phyloP scores from a whole-genome alignment of 1,140 invertebrate species.

The Anadara kagoshimensis region DNA sequence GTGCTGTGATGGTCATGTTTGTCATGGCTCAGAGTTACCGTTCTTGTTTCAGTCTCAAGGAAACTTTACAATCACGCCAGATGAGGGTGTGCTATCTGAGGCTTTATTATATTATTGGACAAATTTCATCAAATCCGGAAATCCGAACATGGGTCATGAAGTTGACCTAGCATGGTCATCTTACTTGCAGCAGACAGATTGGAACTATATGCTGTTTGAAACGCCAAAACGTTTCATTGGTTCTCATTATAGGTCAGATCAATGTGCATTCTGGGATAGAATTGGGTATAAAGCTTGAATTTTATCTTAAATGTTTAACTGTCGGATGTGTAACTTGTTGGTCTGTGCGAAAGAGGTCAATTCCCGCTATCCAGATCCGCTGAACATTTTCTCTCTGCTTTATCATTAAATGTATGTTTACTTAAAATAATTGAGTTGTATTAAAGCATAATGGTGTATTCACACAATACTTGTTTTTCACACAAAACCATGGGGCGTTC shows the following conservation, averaged over 20 bases:
- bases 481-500: no score
- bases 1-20: conserved; percentile 58
- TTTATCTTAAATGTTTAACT: background rate
- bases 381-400: no score
- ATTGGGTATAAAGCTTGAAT: conserved; percentile 43
- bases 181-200: conserved; percentile 32
- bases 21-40: conserved; percentile 64
- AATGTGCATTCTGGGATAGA: conserved; percentile 60
- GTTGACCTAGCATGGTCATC: conserved; percentile 42
- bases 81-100: conserved; percentile 52
- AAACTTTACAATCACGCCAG: conserved; percentile 42
- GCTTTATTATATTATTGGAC: conserved; percentile 58
- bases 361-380: no score
- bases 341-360: no score
- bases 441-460: no score
- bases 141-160: conserved; percentile 45
- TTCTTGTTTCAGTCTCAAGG: conserved; percentile 55
- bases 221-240: conserved; percentile 44
- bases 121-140: conserved; percentile 63
- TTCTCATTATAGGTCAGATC: conserved; percentile 35
- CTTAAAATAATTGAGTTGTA: no score
- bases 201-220: conserved; percentile 44
- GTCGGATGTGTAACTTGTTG: no score
- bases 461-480: no score
- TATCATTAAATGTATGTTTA: no score